These are phyloP conservation scores for Elaeidobius kamerunicus DNA, from an alignment of 2,888 invertebrate genomes.

Conservation along the genomic window DNA sequence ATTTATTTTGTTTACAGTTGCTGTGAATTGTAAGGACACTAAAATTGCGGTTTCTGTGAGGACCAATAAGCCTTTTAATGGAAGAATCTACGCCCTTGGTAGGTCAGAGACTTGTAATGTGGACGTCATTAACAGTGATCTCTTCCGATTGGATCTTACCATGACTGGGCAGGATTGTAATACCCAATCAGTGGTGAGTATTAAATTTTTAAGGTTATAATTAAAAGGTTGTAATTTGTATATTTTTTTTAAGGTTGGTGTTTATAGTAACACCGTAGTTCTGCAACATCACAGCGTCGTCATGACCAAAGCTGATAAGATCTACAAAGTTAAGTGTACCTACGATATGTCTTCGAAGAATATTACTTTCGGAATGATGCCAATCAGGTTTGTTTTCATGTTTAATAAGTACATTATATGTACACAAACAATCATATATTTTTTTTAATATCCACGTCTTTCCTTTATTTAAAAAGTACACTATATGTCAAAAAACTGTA, in stretches of 20 bases:
- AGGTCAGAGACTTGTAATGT: conserved; percentile 94
- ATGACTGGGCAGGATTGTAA: conserved; percentile 95
- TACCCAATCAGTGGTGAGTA: conserved; percentile 87
- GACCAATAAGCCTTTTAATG: conserved; percentile 93
- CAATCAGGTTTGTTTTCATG: conserved; percentile 77
- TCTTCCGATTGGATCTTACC: conserved; percentile 87
- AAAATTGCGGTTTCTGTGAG: conserved; percentile 89
- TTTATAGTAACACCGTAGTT: conserved; percentile 92
- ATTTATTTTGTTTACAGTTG: conserved; percentile 57
- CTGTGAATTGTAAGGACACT: conserved; percentile 92
- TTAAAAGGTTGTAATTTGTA: no score
- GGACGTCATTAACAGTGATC: conserved; percentile 88
- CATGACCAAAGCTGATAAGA: conserved; percentile 95
- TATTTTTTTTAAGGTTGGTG: conserved; percentile 69
- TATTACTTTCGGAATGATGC: conserved; percentile 97
- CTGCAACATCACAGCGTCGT: conserved; percentile 94
- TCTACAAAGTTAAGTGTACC: conserved; percentile 94
- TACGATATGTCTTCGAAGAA: conserved; percentile 96
- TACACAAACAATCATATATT: no score
- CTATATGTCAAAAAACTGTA: not conserved
- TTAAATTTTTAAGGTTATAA: no score
- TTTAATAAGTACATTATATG: no score
- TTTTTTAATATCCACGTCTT: not conserved
- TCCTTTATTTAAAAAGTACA: not conserved
- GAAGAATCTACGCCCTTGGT: conserved; percentile 89